Conservation (phyloP, 2,797 vertebrate species). For the Poecile montanus region DNA sequence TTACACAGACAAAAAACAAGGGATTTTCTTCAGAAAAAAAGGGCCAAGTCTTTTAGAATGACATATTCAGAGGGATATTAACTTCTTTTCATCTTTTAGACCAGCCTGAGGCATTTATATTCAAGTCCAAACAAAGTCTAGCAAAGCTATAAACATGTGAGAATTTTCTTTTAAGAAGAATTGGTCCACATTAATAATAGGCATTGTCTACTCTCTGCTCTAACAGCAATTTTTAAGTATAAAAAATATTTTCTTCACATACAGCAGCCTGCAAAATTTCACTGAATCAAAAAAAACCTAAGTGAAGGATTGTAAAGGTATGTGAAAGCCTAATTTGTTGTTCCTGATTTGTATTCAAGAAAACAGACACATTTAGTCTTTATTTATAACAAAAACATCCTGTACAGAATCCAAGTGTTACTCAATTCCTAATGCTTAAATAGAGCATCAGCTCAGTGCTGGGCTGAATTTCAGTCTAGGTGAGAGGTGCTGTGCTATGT, state of each 20-base stretch:
- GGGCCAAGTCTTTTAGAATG: neutral
- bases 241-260: neutral
- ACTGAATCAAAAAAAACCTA: neutral
- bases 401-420: neutral
- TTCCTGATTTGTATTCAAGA: neutral
- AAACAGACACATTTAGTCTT: neutral
- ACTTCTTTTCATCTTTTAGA: slow-evolving; percentile 41
- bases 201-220: neutral
- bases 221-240: neutral
- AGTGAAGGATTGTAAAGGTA: neutral
- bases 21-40: neutral
- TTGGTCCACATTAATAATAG: neutral
- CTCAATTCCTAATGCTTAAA: neutral
- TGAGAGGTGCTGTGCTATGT: neutral
- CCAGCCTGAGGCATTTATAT: slow-evolving; percentile 29
- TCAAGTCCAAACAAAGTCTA: slow-evolving; percentile 13
- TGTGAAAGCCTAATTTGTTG: neutral
- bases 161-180: neutral
- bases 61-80: slow-evolving; percentile 26
- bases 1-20: neutral
- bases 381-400: neutral
- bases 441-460: neutral
- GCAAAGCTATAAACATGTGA: slow-evolving; percentile 35
- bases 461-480: neutral
- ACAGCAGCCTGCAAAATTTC: neutral